A percentile compares a stretch with the other conserved stretches of the same genome.
Evolutionary conservation across 2,113 vertebrate species (phyloP).

Genomic region (Percopsis transmontana): DNA sequence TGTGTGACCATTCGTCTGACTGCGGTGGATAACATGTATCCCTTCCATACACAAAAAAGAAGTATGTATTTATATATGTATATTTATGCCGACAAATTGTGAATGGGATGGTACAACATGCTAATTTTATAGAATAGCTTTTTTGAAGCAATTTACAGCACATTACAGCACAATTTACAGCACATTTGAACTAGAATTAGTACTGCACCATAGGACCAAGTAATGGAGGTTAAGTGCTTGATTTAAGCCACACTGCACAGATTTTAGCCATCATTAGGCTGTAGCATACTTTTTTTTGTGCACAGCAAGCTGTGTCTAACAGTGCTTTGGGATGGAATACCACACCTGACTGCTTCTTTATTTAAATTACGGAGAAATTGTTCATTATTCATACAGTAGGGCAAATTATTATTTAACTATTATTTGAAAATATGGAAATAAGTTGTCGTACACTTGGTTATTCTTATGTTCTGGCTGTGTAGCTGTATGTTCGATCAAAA

Average conservation of each 20-base stretch:
- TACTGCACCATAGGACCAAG: too few relatives aligned
- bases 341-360: not conserved
- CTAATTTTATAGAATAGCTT: too few relatives aligned
- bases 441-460: not conserved
- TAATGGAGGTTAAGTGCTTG: too few relatives aligned
- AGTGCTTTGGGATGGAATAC: conserved; percentile 21
- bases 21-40: too few relatives aligned
- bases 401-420: not conserved
- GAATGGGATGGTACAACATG: too few relatives aligned
- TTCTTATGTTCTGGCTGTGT: not conserved
- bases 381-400: not conserved
- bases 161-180: too few relatives aligned
- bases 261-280: conserved; percentile 17
- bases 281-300: not conserved
- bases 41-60: too few relatives aligned
- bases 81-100: too few relatives aligned
- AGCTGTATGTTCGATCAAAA: not conserved
- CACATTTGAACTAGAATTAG: too few relatives aligned
- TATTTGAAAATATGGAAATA: not conserved
- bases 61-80: too few relatives aligned
- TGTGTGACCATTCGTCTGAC: too few relatives aligned
- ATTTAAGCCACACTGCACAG: conserved; percentile 19
- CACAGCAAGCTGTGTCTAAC: conserved; percentile 37
- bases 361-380: not conserved
- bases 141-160: too few relatives aligned